Conservation (phyloP, 2,888 invertebrate species). For the Drosophila pullipes region DNA sequence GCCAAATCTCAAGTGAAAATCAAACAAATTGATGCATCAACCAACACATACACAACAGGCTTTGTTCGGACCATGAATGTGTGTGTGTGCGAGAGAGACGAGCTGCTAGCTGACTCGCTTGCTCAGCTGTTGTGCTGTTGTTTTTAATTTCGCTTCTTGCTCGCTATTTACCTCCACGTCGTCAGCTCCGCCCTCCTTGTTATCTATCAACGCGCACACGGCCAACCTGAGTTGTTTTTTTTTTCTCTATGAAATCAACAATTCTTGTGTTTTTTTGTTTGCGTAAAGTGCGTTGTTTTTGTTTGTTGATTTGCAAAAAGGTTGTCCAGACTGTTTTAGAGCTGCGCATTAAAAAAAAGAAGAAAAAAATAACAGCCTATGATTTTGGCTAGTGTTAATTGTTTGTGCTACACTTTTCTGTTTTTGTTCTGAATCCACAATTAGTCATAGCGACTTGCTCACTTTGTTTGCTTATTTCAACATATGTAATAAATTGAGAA, state of each 20-base stretch:
- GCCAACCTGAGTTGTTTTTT: slow-evolving; percentile 59
- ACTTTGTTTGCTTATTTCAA: slow-evolving; percentile 58
- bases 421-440: slow-evolving; percentile 36
- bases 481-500: slow-evolving; percentile 24
- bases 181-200: neutral
- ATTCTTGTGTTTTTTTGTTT: slow-evolving; percentile 38
- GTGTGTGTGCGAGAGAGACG: slow-evolving; percentile 26
- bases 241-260: slow-evolving; percentile 44
- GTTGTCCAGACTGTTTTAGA: slow-evolving; percentile 18
- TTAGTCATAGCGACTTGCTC: slow-evolving; percentile 64
- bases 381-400: slow-evolving; percentile 29
- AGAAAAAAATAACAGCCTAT: slow-evolving; percentile 32
- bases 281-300: slow-evolving; percentile 29
- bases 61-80: slow-evolving; percentile 46
- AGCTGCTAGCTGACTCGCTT: slow-evolving; percentile 60
- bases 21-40: slow-evolving; percentile 40
- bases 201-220: slow-evolving; percentile 26
- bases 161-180: slow-evolving; percentile 23
- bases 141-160: slow-evolving; percentile 46
- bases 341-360: slow-evolving; percentile 49
- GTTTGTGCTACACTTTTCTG: slow-evolving; percentile 31
- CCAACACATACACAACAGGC: slow-evolving; percentile 26
- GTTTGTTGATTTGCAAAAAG: slow-evolving; percentile 47
- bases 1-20: slow-evolving; percentile 52
- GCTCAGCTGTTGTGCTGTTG: slow-evolving; percentile 73